Evolutionary conservation across 2,113 vertebrate species (phyloP).

Genomic region (Tachycineta bicolor): DNA sequence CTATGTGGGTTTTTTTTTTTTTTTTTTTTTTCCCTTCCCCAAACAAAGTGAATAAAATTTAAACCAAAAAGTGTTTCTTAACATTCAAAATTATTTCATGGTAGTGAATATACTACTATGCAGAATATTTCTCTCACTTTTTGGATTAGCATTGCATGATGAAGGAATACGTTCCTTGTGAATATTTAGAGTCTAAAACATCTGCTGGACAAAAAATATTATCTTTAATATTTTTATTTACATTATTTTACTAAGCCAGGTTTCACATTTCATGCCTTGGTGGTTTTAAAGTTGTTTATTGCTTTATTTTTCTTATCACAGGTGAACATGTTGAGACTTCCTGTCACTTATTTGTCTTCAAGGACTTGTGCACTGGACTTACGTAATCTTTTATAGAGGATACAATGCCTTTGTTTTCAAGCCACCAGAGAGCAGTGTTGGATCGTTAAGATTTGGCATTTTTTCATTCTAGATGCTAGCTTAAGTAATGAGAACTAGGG

Average conservation of each 20-base stretch:
- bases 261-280: constrained; percentile 56
- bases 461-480: background rate
- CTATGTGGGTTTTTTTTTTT: too few relatives aligned
- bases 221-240: constrained; percentile 37
- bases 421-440: constrained; percentile 77
- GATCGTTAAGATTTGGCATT: background rate
- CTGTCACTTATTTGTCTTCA: constrained; percentile 51
- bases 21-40: rapidly evolving
- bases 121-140: background rate
- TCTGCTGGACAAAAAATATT: constrained; percentile 10
- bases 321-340: constrained; percentile 49
- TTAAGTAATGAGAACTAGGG: constrained; percentile 17
- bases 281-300: constrained; percentile 58
- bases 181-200: background rate
- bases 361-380: constrained; percentile 29
- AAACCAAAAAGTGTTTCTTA: background rate
- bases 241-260: constrained; percentile 30
- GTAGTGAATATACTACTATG: background rate
- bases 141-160: background rate
- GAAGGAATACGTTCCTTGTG: background rate
- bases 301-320: constrained; percentile 62
- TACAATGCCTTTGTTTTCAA: constrained; percentile 15
- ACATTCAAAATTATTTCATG: background rate
- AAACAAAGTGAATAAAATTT: background rate
- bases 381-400: background rate